These are phyloP conservation scores for Prinia subflava DNA, from an alignment of 2,113 vertebrate species.

Conservation along the genomic window DNA sequence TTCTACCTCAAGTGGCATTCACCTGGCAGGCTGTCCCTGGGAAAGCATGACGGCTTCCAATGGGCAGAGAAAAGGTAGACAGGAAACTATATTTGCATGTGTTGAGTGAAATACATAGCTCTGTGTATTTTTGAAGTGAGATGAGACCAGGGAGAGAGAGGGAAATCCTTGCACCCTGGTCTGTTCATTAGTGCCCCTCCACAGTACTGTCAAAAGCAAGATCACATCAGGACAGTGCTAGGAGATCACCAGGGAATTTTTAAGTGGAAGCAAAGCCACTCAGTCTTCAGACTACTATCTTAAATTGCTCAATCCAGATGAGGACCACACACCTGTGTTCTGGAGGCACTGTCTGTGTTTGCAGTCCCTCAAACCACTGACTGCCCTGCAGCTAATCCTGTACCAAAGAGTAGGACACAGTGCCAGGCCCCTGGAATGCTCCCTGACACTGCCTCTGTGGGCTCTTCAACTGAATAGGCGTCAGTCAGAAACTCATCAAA, in stretches of 20 bases:
- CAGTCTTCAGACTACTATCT: not conserved
- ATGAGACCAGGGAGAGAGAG: not conserved
- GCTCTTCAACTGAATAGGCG: not conserved
- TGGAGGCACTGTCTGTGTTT: not conserved
- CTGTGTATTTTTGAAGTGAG: not conserved
- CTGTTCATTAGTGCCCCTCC: not conserved
- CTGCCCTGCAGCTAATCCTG: not conserved
- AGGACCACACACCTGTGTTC: not conserved
- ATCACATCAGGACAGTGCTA: not conserved
- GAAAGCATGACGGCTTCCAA: not conserved
- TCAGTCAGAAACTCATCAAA: not conserved
- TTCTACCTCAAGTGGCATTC: not conserved
- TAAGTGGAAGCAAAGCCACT: not conserved
- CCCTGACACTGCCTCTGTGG: not conserved
- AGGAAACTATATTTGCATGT: not conserved
- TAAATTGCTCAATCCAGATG: not conserved
- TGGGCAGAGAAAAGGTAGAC: not conserved
- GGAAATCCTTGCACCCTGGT: not conserved
- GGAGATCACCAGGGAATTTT: not conserved
- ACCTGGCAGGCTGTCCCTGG: not conserved
- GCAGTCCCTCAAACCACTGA: not conserved
- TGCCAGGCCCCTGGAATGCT: not conserved
- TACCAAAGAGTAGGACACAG: not conserved
- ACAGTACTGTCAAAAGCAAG: not conserved
- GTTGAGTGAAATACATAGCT: not conserved